Conservation (phyloP, 2,113 vertebrate species). For the Peromyscus californicus region DNA sequence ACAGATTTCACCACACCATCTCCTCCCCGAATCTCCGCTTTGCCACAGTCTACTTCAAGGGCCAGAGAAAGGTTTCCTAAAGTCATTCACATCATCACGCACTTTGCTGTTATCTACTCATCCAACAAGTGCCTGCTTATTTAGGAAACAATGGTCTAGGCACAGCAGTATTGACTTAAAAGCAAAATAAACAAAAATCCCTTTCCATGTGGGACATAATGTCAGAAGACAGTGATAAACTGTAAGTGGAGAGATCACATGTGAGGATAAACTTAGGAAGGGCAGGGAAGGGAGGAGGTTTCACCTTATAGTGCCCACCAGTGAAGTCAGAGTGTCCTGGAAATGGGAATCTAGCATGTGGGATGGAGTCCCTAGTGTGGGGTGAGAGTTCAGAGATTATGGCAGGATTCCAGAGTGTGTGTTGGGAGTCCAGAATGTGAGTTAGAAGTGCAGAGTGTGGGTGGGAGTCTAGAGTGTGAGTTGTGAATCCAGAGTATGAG, state of each 20-base stretch:
- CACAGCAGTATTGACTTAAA: not conserved
- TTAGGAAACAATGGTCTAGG: not conserved
- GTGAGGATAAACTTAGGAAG: no score
- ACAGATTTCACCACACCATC: not conserved
- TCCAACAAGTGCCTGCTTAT: not conserved
- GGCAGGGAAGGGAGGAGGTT: not conserved
- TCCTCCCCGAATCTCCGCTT: not conserved
- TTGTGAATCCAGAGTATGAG: not conserved
- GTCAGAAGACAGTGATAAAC: not conserved
- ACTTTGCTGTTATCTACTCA: not conserved
- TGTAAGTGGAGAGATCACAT: accelerated
- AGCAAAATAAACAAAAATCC: not conserved
- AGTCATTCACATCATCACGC: no score
- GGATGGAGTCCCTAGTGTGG: not conserved
- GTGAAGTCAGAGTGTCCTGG: not conserved
- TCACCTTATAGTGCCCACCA: no score
- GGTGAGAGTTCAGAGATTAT: not conserved
- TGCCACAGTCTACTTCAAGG: not conserved
- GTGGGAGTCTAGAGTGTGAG: not conserved
- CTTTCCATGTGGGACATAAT: not conserved
- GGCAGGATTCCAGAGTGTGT: not conserved
- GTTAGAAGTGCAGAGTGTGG: not conserved
- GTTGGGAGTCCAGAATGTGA: not conserved
- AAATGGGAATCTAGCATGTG: not conserved
- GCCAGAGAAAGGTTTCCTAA: not conserved